Evolutionary conservation across 2,888 invertebrate species (phyloP), one percentile per base, ranked within the genome.

Genomic region (Sericinus montela): DNA sequence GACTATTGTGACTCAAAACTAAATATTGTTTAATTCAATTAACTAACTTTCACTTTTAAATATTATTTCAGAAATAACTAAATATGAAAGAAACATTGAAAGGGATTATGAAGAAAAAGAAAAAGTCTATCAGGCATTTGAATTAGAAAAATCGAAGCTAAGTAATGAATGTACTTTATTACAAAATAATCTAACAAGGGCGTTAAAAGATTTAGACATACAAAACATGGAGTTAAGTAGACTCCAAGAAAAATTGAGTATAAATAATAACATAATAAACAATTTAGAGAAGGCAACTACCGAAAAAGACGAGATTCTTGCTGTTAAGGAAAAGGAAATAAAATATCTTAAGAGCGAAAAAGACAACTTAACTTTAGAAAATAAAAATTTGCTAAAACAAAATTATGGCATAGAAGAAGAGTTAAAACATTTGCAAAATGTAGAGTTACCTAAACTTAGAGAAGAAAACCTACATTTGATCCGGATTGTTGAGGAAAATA

Each of bases 401-500:
- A 45, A 40, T 38, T n/a, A 15, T 6, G 23, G 41, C 3, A 23
- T 49, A 11, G 40, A 49, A 29, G 15, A 36, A 8, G 29, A 44
- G 35, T 36, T 45, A 0, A 23, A 14, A 6, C 9, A 29, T 1
- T 16, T 49, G n/a, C n/a, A 57, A 48, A 54, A 50, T 36, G 41
- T 51, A 10, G 51, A 49, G 19, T 45, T 59, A 8, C 39, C 48
- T 14, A 59, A 62, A 37, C 49, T 71, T 0, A 68, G 62, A 49
- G 49, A 52, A 6, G 63, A 69, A 51, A 57, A 75, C 10, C 49
- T 50, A 28, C 29, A 25, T 13, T 47, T 58, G 38, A 53, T 55
- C 11, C 65, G 65, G 51, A 55, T 54, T 13, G 42, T 69, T 41
- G 59, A 64, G 41, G 61, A 62, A 7, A 73, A 68, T 55, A 53